Evolutionary conservation across 2,113 vertebrate genomes (phyloP), one percentile per base, ranked within the genome.

Genomic region (Nycticebus coucang): DNA sequence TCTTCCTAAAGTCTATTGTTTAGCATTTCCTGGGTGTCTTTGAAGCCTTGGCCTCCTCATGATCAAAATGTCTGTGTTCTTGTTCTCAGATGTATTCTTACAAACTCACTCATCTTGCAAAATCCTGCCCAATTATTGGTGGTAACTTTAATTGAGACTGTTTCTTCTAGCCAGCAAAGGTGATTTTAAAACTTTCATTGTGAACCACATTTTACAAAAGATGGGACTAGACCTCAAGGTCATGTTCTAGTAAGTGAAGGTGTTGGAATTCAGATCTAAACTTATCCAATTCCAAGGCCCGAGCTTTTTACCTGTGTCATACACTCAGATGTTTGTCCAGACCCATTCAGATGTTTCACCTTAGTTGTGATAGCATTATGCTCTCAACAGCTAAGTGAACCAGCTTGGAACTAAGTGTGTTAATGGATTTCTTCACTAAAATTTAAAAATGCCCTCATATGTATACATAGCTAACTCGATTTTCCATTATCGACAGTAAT

Each of bases 101-200:
- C 33, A 64, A 60, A 35, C 26, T 4, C 33, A 28, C 55, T 82
- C 18, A 74, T 59, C 18, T 26, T 53, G 78, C 30, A 80, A 50
- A 92, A 84, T 72, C 19, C 30, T 53, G 26, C 33, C 10, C 18
- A 71, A 26, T 59, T 57, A 35, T 74, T 50, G 24, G 17, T 55
- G 45, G 28, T 66, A 59, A 55, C 17, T 89, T 79, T 26, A 68
- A 45, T 35, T 64, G 55, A 72, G 24, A 18, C 57, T 90, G 64
- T 95, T 87, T n/a, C 50, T 74, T 84, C 37, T 11, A 91, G 35
- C 37, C 24, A 62, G 87, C 85, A 95, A 95, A 85, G 72, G 22
- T 60, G 37, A 37, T 24, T 85, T 77, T 7, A 62, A 75, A 33
- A 85, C 64, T 91, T 85, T 33, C 24, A n/a, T 83, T n/a, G 62